A percentile compares a stretch with the other conserved stretches of the same genome.
Evolutionary conservation across 2,888 invertebrate species (phyloP).

Genomic region (Agonum fuliginosum): DNA sequence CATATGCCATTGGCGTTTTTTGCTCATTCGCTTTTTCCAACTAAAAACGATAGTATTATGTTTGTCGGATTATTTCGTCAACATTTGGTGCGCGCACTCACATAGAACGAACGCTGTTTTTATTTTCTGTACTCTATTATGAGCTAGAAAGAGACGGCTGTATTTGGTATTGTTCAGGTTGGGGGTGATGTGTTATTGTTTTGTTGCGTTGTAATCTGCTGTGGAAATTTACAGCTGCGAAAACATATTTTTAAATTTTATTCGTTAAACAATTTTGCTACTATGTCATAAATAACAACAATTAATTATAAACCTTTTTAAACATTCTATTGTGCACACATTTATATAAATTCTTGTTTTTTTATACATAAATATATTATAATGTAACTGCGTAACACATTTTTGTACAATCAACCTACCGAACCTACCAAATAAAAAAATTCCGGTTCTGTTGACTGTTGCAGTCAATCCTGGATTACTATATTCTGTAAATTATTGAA

Average conservation of each 20-base stretch:
- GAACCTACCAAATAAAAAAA: too few species aligned
- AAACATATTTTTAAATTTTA: neutral
- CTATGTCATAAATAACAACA: neutral
- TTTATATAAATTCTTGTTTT: too few species aligned
- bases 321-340: too few species aligned
- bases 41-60: conserved; percentile 42
- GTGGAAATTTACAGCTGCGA: neutral
- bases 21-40: neutral
- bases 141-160: neutral
- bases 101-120: conserved; percentile 11
- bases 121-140: neutral
- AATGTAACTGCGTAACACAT: too few species aligned
- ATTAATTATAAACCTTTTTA: too few species aligned
- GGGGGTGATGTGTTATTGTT: conserved; percentile 7
- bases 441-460: too few species aligned
- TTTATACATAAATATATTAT: too few species aligned
- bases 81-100: conserved; percentile 26
- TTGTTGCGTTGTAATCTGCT: conserved; percentile 13
- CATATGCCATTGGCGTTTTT: conserved; percentile 27
- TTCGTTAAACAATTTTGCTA: neutral
- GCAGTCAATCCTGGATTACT: too few species aligned
- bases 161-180: neutral
- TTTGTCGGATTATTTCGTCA: conserved; percentile 36
- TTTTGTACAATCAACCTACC: too few species aligned
- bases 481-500: too few species aligned